Percentiles rank a stretch among this genome's conserved stretches.
Conservation (phyloP, 2,888 invertebrate genomes). For the Dynastes tityus region DNA sequence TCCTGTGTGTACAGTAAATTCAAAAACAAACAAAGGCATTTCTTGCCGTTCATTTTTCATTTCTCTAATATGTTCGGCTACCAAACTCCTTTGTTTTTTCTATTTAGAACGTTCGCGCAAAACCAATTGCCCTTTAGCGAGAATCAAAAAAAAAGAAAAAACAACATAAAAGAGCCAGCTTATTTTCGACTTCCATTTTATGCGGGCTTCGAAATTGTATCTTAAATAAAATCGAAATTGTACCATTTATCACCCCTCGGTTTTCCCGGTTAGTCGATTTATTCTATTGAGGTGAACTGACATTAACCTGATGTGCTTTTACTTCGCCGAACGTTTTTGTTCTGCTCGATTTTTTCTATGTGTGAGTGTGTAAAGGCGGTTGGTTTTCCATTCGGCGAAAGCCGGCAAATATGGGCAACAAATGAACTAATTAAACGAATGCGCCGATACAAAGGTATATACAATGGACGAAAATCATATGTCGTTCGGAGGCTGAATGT, state of each 20-base stretch:
- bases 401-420: neutral
- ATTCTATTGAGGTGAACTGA: conserved; percentile 10
- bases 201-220: conserved; percentile 12
- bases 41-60: no score
- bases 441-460: conserved; percentile 1
- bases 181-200: neutral
- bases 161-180: neutral
- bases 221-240: conserved; percentile 12
- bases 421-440: conserved; percentile 2
- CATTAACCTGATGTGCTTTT: conserved; percentile 10
- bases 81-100: no score
- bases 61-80: no score
- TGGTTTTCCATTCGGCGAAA: neutral
- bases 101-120: neutral
- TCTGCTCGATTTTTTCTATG: neutral
- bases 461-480: conserved; percentile 3
- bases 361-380: neutral
- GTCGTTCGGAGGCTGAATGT: neutral
- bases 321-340: neutral
- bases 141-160: neutral
- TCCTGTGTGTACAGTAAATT: no score
- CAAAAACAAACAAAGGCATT: no score
- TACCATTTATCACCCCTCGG: conserved; percentile 6
- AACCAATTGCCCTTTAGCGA: neutral
- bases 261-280: conserved; percentile 5